These are phyloP conservation scores for Gymnocypris eckloni DNA, from an alignment of 2,797 vertebrate species.

Conservation along the genomic window DNA sequence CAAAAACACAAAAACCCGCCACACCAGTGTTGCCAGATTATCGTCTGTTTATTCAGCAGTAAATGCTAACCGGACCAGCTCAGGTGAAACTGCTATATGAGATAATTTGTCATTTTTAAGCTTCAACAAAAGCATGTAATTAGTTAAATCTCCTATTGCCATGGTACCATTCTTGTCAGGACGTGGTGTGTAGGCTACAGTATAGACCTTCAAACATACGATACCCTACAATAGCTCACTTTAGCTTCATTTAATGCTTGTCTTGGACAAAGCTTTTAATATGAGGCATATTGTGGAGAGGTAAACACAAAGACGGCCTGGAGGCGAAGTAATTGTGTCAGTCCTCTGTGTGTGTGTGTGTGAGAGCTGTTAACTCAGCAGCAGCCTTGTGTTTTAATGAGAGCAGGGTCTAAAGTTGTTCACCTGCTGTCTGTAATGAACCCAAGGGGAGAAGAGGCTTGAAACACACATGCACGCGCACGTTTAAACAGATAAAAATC, in stretches of 20 bases:
- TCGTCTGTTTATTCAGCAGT: conserved; percentile 76
- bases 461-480: conserved; percentile 10
- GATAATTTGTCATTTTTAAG: conserved; percentile 79
- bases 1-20: conserved; percentile 36
- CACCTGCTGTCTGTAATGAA: conserved; percentile 64
- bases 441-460: conserved; percentile 51
- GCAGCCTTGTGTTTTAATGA: conserved; percentile 52
- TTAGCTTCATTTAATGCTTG: conserved; percentile 40
- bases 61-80: conserved; percentile 66
- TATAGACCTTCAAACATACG: conserved; percentile 65
- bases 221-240: conserved; percentile 59
- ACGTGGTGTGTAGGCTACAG: conserved; percentile 61
- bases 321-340: conserved; percentile 57
- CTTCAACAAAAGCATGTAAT: conserved; percentile 78
- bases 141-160: conserved; percentile 72
- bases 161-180: conserved; percentile 58
- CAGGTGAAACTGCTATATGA: conserved; percentile 73
- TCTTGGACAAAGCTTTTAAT: conserved; percentile 54
- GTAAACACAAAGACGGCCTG: conserved; percentile 50
- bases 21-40: conserved; percentile 58
- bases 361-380: conserved; percentile 44
- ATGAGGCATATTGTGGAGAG: conserved; percentile 38
- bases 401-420: conserved; percentile 52
- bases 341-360: conserved; percentile 43
- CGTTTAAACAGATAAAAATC: conserved; percentile 58